These are phyloP conservation scores for Slavum lentiscoides DNA, from an alignment of 2,888 invertebrate genomes.

Conservation along the genomic window DNA sequence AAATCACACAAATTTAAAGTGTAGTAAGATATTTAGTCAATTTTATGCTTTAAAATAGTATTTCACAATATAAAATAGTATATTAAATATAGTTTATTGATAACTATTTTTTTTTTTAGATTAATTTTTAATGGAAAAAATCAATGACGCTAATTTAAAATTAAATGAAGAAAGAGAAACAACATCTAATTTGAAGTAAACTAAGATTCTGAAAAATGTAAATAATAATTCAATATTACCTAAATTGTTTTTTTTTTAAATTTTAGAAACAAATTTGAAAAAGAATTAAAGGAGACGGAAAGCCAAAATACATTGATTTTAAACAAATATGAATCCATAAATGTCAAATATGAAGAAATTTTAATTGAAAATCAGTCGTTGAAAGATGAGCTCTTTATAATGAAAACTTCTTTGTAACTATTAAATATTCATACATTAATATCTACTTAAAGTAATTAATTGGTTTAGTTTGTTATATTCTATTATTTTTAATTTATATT, in stretches of 20 bases:
- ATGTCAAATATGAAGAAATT: not conserved
- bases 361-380: constrained; percentile 8
- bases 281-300: not conserved
- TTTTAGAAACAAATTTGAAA: constrained; percentile 19
- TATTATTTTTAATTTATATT: constrained; percentile 4
- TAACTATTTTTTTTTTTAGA: constrained; percentile 18
- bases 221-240: not conserved
- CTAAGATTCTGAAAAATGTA: not conserved
- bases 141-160: not conserved
- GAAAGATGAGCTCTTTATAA: not conserved
- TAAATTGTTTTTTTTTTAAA: constrained; percentile 2
- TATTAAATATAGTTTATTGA: not conserved
- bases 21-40: not conserved
- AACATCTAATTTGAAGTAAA: constrained; percentile 2
- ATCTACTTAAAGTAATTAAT: not conserved
- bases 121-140: not conserved
- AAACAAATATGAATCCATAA: not conserved
- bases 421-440: not conserved
- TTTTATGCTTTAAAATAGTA: not conserved
- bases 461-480: not conserved
- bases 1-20: not conserved
- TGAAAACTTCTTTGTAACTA: constrained; percentile 12
- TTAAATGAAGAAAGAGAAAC: constrained; percentile 31
- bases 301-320: not conserved
- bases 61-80: not conserved